Conservation (phyloP, 2,797 vertebrate species). For the Coregonus ussuriensis region DNA sequence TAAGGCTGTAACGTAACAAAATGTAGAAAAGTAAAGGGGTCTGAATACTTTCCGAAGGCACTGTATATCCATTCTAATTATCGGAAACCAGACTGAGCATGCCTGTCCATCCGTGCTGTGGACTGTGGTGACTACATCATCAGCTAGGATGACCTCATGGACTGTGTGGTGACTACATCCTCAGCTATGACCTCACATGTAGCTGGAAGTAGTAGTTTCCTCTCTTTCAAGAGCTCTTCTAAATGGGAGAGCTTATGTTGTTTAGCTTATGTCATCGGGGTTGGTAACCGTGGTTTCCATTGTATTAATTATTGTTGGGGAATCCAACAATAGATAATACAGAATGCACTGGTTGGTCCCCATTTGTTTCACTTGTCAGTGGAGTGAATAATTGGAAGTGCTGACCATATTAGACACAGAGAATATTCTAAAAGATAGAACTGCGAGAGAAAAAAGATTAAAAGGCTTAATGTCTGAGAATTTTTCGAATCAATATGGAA, state of each 20-base stretch:
- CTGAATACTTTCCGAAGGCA: too few species aligned
- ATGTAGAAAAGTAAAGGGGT: too few species aligned
- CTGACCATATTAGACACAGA: constrained; percentile 83
- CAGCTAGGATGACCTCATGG: constrained; percentile 36
- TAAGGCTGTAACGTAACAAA: too few species aligned
- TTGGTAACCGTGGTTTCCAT: constrained; percentile 77
- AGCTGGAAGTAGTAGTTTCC: constrained; percentile 50
- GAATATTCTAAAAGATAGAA: constrained; percentile 74
- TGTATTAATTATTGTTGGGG: constrained; percentile 84
- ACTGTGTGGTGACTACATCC: not conserved
- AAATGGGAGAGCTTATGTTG: constrained; percentile 71
- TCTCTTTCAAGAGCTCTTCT: constrained; percentile 61
- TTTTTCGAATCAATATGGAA: constrained; percentile 76
- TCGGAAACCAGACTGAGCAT: constrained; percentile 16
- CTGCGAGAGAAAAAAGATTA: constrained; percentile 79
- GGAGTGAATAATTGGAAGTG: constrained; percentile 85
- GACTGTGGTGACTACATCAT: constrained; percentile 25
- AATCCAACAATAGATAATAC: constrained; percentile 84
- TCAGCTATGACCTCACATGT: constrained; percentile 49
- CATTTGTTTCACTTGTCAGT: constrained; percentile 85
- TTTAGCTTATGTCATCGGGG: constrained; percentile 69
- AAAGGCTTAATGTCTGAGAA: constrained; percentile 90
- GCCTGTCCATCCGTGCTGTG: constrained; percentile 35
- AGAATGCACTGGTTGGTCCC: constrained; percentile 79
- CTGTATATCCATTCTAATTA: constrained; percentile 43